Conservation (phyloP, 53 echinoderm and acorn worm species). For the Echinarachnius parma region DNA sequence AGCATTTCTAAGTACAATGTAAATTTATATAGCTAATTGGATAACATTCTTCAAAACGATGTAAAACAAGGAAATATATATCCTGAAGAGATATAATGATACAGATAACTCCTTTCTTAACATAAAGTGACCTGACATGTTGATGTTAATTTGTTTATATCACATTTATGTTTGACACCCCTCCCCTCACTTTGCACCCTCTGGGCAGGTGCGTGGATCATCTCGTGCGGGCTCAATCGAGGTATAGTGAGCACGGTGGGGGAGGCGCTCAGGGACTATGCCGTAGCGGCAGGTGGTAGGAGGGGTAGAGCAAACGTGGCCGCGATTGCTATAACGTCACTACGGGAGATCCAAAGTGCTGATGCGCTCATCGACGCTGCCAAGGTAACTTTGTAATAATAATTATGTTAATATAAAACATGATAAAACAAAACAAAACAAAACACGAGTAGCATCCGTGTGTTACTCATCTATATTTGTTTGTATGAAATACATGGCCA, state of each 20-base stretch:
- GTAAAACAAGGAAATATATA: too few species aligned
- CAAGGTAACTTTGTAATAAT: not conserved
- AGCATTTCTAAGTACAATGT: too few species aligned
- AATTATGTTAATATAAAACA: not conserved
- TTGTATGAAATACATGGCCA: too few species aligned
- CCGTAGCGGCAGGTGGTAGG: slow-evolving; percentile 19
- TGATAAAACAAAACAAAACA: not conserved
- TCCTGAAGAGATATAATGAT: too few species aligned
- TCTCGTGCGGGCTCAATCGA: slow-evolving; percentile 27
- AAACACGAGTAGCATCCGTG: too few species aligned
- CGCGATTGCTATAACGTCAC: slow-evolving; percentile 22
- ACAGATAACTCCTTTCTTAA: too few species aligned
- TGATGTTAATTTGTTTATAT: not conserved
- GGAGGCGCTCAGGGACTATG: slow-evolving; percentile 31
- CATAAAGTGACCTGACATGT: too few species aligned
- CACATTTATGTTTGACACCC: too few species aligned
- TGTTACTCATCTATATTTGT: too few species aligned
- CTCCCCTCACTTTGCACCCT: too few species aligned
- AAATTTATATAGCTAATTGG: too few species aligned
- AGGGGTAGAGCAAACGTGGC: slow-evolving; percentile 13
- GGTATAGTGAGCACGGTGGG: slow-evolving; percentile 28
- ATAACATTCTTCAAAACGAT: too few species aligned
- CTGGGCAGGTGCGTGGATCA: slow-evolving; percentile 25
- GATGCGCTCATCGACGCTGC: slow-evolving; percentile 17
- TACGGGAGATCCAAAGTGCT: slow-evolving; percentile 16